Evolutionary conservation across 2,113 vertebrate genomes (phyloP).

Genomic region (Puffinus mauretanicus): DNA sequence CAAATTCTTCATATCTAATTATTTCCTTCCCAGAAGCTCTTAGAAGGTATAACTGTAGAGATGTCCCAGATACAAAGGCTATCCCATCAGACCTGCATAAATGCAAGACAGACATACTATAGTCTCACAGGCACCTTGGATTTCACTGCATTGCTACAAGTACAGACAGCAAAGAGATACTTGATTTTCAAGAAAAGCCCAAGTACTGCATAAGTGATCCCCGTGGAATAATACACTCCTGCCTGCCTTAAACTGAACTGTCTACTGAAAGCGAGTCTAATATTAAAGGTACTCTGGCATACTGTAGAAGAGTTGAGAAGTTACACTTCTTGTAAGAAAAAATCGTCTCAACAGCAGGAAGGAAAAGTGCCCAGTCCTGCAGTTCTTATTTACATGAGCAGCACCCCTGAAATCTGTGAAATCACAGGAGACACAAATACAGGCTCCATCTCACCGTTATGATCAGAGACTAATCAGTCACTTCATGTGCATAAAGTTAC

Average conservation of each 20-base stretch:
- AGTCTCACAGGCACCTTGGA: neutral
- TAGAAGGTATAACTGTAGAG: neutral
- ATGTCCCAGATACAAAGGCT: neutral
- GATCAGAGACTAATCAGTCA: neutral
- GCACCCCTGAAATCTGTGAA: neutral
- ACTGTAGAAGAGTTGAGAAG: neutral
- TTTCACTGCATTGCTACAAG: neutral
- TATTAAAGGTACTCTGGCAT: neutral
- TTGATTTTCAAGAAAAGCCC: neutral
- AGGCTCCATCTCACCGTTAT: neutral
- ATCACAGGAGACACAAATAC: neutral
- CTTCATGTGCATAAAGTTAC: neutral
- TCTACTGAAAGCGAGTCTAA: neutral
- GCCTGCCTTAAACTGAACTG: neutral
- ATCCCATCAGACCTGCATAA: neutral
- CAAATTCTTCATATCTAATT: neutral
- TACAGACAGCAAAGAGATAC: neutral
- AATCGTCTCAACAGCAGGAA: neutral
- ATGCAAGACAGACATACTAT: neutral
- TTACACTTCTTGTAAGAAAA: neutral
- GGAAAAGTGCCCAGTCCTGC: neutral
- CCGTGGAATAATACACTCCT: neutral
- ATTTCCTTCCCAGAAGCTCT: neutral
- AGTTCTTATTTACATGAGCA: neutral
- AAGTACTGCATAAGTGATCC: neutral